These are phyloP conservation scores for Colletes collaris DNA, from an alignment of 2,888 invertebrate genomes.

Conservation along the genomic window DNA sequence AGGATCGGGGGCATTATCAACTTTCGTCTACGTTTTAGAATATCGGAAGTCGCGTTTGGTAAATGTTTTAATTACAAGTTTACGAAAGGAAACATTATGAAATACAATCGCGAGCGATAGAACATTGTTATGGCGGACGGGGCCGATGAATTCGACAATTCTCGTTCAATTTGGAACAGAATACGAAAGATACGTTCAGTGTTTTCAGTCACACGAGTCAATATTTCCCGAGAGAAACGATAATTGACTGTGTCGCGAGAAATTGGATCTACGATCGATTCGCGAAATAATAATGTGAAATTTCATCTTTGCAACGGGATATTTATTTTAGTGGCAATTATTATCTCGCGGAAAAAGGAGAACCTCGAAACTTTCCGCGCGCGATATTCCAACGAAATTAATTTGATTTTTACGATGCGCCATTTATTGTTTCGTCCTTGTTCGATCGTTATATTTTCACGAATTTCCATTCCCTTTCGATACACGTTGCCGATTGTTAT, in stretches of 20 bases:
- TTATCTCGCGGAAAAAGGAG: background rate
- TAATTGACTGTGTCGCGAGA: conserved; percentile 43
- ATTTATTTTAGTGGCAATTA: background rate
- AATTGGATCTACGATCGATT: conserved; percentile 38
- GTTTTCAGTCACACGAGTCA: conserved; percentile 4
- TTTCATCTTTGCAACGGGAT: too few species aligned
- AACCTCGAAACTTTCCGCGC: background rate
- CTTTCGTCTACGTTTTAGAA: too few species aligned
- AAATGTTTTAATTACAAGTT: too few species aligned
- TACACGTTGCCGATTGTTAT: background rate
- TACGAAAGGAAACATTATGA: background rate
- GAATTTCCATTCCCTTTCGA: background rate
- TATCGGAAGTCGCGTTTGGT: too few species aligned
- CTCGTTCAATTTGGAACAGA: conserved; percentile 10
- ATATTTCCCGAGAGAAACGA: conserved; percentile 12
- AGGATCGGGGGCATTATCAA: too few species aligned
- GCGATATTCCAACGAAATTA: background rate
- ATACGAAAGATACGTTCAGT: background rate
- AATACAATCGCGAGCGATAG: background rate
- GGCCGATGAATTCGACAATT: background rate
- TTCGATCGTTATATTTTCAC: background rate
- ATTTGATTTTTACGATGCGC: background rate
- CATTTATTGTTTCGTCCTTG: too few species aligned
- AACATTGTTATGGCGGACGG: background rate
- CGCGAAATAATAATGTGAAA: conserved; percentile 45